Base-by-base conservation (phyloP, 2,113 vertebrate species). In the Hepsetus odoe region DNA sequence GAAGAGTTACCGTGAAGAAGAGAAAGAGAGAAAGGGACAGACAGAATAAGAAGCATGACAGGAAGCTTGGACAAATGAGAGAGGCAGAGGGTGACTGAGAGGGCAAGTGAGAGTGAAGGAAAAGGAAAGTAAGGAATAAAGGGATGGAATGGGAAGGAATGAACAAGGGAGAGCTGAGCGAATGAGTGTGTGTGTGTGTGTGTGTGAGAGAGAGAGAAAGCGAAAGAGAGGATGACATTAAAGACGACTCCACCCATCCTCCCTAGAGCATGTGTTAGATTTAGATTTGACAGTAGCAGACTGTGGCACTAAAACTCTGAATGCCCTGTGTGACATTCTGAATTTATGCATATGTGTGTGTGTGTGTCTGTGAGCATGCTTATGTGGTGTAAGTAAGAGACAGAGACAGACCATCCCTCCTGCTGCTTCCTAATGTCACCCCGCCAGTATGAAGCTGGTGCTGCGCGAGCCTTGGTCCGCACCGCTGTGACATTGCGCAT, bases 381-480 rank as follows among this genome's bases (percentile, higher is more conserved):
- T n/a, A n/a, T n/a, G n/a, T n/a, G n/a, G n/a, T n/a, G 62, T 56
- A 53, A 61, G 22, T 24, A 24, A 55, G n/a, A 42, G 67, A 66
- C n/a, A 51, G 51, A 67, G 71, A 58, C 64, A 59, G 66, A 75
- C 53, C 24, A 22, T 40, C 10, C 49, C 66, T 81, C 75, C 53
- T 33, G 12, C 66, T 79, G 58, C 61, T 73, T 74, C 38, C 79
- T 76, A 71, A 76, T 80, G 59, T 72, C 61, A 65, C 44, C 1
- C 67, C 51, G 53, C 16, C 72, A 68, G 62, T 59, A 55, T 33
- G 44, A 56, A 44, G 62, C 53, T 76, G 72, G 73, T 33, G 30
- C 32, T 14, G 42, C 67, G 44, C 55, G 12, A 65, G 61, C 18
- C 33, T 38, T 3, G 35, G 9, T n/a, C 61, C 33, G 0, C 61